Conservation (phyloP, 2,113 vertebrate species). For the Balaenoptera acutorostrata region DNA sequence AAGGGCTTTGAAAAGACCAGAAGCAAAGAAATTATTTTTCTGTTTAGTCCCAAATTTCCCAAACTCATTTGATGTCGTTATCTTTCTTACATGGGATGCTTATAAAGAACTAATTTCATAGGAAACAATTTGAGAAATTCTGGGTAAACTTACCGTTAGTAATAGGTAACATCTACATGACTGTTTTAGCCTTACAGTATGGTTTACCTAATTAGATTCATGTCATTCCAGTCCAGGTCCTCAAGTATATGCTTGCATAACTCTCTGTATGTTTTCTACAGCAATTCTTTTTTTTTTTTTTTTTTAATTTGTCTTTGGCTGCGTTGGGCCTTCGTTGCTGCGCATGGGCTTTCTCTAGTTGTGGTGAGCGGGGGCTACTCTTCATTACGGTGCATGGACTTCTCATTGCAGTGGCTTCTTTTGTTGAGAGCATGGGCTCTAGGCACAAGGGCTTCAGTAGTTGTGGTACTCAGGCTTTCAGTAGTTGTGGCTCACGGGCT, state of each 20-base stretch:
- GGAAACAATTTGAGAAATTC: not conserved
- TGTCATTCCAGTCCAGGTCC: not conserved
- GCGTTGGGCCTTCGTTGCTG: no score
- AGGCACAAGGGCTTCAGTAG: no score
- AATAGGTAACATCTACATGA: not conserved
- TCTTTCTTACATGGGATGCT: not conserved
- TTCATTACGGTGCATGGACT: no score
- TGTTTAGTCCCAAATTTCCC: not conserved
- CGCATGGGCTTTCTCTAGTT: no score
- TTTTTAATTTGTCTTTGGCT: no score
- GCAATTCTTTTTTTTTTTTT: not conserved
- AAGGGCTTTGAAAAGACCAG: not conserved
- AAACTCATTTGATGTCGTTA: not conserved
- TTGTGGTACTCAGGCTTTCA: no score
- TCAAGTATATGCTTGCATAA: not conserved
- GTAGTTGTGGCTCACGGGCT: no score
- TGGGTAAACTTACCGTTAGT: not conserved
- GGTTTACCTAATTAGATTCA: not conserved
- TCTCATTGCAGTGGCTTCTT: no score
- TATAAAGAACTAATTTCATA: not conserved
- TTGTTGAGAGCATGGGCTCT: no score
- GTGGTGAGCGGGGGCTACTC: no score
- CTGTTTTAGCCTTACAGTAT: not conserved
- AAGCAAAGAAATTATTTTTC: not conserved
- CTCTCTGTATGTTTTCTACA: not conserved